Evolutionary conservation across 1,140 invertebrate genomes (phyloP), one percentile per base, ranked within the genome.

Genomic region (Fopius arisanus): DNA sequence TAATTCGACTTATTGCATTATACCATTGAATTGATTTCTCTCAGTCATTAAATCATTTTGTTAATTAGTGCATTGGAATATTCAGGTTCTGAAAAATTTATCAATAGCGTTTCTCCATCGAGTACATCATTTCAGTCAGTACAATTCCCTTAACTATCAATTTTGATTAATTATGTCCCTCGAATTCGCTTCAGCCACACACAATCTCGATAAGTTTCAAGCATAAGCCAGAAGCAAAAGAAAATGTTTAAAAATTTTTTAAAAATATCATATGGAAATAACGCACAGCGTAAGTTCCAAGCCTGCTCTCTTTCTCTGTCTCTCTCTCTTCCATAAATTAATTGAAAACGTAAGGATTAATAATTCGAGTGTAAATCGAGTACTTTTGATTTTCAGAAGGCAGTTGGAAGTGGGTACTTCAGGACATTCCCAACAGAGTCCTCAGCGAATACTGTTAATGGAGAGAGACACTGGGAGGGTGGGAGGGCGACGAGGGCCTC

Each of bases 341-440:
- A 48, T 48, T 14, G n/a, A 48, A 16, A 48, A 48, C 16, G 43
- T n/a, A 14, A 48, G n/a, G 54, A 26, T 59, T 59, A 59, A 59
- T 59, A 59, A 26, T 21, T 59, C 21, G 23, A 59, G 7, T 63
- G 59, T 59, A 59, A 59, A 4, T 26, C 54, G 19, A 12, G 19
- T 59, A 59, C 19, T 59, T 67, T 14, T 63, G 29, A 76, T 71
- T 65, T 77, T 80, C 70, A 88, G 67, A 88, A 87, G 54, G 86
- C 81, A 51, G 86, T 86, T 26, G 86, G 86, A 72, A 87, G 79
- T 37, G 83, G 83, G 72, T 88, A 78, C 73, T 89, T 90, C 1
- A 90, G 78, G 3, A 89, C 80, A 67, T 87, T 88, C 37, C 89
- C 89, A 26, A 81, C 73, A 0, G 85, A 84, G 73, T 89, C 89